Percentiles rank a stretch among this genome's conserved stretches.
Evolutionary conservation across 2,113 vertebrate species (phyloP).

Genomic region (Felis chaus): DNA sequence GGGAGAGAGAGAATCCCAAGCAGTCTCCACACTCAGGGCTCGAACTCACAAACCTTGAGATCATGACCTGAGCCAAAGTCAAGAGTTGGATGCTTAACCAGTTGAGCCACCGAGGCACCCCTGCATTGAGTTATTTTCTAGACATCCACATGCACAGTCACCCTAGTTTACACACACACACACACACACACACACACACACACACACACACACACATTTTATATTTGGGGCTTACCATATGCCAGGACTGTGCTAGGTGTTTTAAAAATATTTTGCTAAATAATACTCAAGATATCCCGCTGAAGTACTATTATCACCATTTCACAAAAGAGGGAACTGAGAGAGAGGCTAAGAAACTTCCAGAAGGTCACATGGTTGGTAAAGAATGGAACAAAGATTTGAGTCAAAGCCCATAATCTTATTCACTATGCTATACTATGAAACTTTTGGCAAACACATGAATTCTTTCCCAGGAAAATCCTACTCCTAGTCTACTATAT

Average conservation of each 20-base stretch:
- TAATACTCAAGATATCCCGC: slow-evolving; percentile 3
- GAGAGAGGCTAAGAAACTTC: background rate
- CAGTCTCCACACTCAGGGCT: too few relatives aligned
- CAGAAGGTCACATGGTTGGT: background rate
- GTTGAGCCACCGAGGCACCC: too few relatives aligned
- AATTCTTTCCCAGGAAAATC: background rate
- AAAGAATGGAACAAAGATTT: background rate
- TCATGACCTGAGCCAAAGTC: too few relatives aligned
- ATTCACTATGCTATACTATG: background rate
- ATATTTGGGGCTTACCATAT: background rate
- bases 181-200: background rate
- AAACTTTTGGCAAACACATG: background rate
- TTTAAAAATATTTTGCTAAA: background rate
- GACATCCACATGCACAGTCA: background rate
- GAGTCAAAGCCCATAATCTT: background rate
- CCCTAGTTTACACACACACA: background rate
- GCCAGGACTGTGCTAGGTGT: background rate
- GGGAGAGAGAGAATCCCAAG: too few relatives aligned
- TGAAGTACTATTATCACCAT: background rate
- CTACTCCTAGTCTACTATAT: background rate
- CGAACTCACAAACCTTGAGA: too few relatives aligned
- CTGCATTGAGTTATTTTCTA: background rate
- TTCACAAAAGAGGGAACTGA: background rate
- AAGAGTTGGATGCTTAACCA: too few relatives aligned
- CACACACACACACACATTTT: background rate